These are phyloP conservation scores for Heliocidaris erythrogramma DNA, from an alignment of 35 echinoderm and acorn worm genomes.

Conservation along the genomic window DNA sequence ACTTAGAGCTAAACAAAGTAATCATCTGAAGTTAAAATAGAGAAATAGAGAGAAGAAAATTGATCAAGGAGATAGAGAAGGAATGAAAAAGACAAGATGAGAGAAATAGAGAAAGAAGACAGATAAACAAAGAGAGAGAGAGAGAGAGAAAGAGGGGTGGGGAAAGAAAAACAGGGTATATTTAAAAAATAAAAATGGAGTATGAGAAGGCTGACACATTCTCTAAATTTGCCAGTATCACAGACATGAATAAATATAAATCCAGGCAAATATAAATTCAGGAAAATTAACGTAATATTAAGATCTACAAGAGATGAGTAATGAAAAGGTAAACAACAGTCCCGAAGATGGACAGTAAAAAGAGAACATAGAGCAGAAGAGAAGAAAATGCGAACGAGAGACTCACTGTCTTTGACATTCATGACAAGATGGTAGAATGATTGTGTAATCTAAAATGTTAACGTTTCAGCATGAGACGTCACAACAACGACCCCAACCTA, in stretches of 20 bases:
- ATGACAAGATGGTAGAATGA: not conserved
- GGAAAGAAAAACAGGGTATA: too few relatives aligned
- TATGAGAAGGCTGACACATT: too few relatives aligned
- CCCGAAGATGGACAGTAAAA: not conserved
- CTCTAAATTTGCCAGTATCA: too few relatives aligned
- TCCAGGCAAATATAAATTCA: not conserved
- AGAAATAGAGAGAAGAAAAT: too few relatives aligned
- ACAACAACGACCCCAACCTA: not conserved
- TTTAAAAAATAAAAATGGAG: too few relatives aligned
- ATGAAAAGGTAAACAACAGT: not conserved
- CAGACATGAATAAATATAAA: not conserved
- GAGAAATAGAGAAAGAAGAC: not conserved
- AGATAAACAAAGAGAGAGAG: not conserved
- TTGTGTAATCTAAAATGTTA: constrained; percentile 14
- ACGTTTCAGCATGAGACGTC: not conserved
- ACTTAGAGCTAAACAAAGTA: too few relatives aligned
- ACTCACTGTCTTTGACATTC: not conserved
- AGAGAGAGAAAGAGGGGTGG: too few relatives aligned
- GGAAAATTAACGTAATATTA: not conserved
- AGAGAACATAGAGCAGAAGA: not conserved
- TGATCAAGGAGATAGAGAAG: not conserved
- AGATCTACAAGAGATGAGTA: not conserved
- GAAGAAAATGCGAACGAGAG: not conserved
- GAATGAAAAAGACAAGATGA: not conserved
- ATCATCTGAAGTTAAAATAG: too few relatives aligned